These are phyloP conservation scores for Zaprionus capensis DNA, from an alignment of 1,140 invertebrate species.

Conservation along the genomic window DNA sequence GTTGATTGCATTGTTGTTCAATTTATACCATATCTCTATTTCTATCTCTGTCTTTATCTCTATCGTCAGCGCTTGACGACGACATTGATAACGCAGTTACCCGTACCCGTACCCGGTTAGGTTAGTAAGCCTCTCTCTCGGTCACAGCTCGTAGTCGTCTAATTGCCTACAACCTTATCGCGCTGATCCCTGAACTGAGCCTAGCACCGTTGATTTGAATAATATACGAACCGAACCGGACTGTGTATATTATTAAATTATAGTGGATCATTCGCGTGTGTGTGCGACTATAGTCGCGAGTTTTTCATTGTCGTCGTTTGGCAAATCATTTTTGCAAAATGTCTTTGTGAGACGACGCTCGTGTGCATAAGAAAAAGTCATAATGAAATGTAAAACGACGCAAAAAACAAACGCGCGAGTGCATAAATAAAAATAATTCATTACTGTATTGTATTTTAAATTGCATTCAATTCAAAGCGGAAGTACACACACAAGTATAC, in stretches of 20 bases:
- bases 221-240: not conserved
- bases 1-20: slow-evolving; percentile 67
- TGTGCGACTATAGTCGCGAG: slow-evolving; percentile 19
- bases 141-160: not conserved
- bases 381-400: slow-evolving; percentile 53
- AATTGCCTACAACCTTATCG: slow-evolving; percentile 24
- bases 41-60: slow-evolving; percentile 49
- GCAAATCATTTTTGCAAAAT: slow-evolving; percentile 31
- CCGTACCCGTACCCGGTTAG: not conserved
- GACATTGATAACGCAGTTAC: slow-evolving; percentile 43
- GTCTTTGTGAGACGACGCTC: slow-evolving; percentile 28
- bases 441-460: slow-evolving; percentile 45
- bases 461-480: slow-evolving; percentile 75
- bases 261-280: slow-evolving; percentile 17
- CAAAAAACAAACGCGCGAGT: slow-evolving; percentile 63
- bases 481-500: slow-evolving; percentile 36
- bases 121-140: slow-evolving; percentile 10
- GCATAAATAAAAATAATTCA: slow-evolving; percentile 41
- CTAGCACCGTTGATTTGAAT: slow-evolving; percentile 20
- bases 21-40: slow-evolving; percentile 45
- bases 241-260: not conserved
- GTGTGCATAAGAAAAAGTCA: slow-evolving; percentile 50
- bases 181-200: slow-evolving; percentile 14
- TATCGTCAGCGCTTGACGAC: slow-evolving; percentile 11
- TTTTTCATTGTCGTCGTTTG: slow-evolving; percentile 27